Percentiles rank a stretch among this genome's conserved stretches.
phyloP scores from a whole-genome alignment of 2,888 invertebrate species.

The Caenorhabditis auriculariae region DNA sequence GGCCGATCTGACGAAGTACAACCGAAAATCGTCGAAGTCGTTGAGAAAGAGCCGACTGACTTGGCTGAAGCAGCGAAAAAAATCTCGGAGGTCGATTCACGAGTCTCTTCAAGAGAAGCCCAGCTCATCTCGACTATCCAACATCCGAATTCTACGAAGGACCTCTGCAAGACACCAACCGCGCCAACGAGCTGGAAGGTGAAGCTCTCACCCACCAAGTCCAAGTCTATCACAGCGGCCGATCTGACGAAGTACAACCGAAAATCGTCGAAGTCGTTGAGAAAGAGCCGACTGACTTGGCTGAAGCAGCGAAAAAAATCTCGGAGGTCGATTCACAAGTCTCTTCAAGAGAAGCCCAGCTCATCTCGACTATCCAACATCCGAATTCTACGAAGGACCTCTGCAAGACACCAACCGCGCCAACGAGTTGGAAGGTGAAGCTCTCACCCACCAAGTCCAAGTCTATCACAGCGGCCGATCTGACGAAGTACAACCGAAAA shows the following conservation, averaged over 20 bases:
- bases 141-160: conserved; percentile 17
- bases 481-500: conserved; percentile 5
- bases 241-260: conserved; percentile 11
- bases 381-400: conserved; percentile 13
- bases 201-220: conserved; percentile 16
- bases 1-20: no score
- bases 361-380: conserved; percentile 26
- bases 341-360: conserved; percentile 13
- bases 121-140: conserved; percentile 25
- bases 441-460: conserved; percentile 12
- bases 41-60: no score
- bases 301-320: no score
- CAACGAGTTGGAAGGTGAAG: conserved; percentile 26
- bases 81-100: no score
- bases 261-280: conserved; percentile 7
- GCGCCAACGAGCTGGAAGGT: conserved; percentile 14
- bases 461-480: not conserved
- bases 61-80: no score
- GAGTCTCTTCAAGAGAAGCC: conserved; percentile 12
- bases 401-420: conserved; percentile 10
- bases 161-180: conserved; percentile 23
- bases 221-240: conserved; percentile 6
- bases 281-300: no score
- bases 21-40: no score
- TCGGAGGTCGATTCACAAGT: conserved; percentile 3